A percentile compares a stretch with the other conserved stretches of the same genome.
Conservation (phyloP, 2,797 vertebrate genomes). For the Nothura maculosa region DNA sequence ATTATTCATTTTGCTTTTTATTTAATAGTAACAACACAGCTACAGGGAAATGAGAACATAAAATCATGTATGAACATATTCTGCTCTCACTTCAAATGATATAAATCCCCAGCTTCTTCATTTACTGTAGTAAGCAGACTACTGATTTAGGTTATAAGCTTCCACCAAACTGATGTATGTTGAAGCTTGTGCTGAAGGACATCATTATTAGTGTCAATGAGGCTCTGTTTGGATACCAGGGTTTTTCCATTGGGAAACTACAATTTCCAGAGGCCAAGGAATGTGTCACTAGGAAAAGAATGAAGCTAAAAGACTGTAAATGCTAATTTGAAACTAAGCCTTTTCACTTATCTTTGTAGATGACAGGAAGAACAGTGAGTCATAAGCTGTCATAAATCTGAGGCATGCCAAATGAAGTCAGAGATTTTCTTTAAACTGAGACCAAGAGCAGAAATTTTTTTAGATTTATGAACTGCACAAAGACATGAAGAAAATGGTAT, state of each 20-base stretch:
- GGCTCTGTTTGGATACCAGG: neutral
- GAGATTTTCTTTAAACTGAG: neutral
- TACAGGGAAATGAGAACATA: slow-evolving; percentile 5
- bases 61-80: neutral
- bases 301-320: neutral
- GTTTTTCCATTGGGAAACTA: neutral
- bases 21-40: slow-evolving; percentile 6
- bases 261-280: slow-evolving; percentile 7
- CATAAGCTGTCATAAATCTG: slow-evolving; percentile 39
- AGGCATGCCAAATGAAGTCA: neutral
- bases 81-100: neutral
- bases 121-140: neutral
- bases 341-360: slow-evolving; percentile 38
- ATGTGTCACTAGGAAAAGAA: slow-evolving; percentile 2
- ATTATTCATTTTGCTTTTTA: neutral
- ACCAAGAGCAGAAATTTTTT: slow-evolving; percentile 1
- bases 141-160: neutral
- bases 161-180: neutral
- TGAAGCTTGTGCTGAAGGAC: neutral
- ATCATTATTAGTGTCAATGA: neutral
- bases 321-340: neutral
- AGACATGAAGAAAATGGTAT: neutral
- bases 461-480: neutral
- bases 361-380: slow-evolving; percentile 22
- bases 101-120: neutral